A percentile compares a stretch with the other conserved stretches of the same genome.
Conservation (phyloP, 2,113 vertebrate species). For the Natator depressus region DNA sequence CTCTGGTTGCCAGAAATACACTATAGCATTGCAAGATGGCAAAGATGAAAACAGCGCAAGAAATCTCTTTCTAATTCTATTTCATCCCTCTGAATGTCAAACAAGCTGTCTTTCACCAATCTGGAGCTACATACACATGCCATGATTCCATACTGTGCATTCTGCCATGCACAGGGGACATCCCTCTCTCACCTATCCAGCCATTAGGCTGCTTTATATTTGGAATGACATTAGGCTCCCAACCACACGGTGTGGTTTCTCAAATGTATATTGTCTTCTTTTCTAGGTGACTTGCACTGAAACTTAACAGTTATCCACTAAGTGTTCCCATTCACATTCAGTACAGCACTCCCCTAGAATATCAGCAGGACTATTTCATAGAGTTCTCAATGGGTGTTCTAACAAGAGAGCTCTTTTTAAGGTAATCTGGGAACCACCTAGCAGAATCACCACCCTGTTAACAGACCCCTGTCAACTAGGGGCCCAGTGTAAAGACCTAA, state of each 20-base stretch:
- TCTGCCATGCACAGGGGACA: slow-evolving; percentile 20
- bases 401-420: neutral
- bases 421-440: neutral
- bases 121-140: slow-evolving; percentile 51
- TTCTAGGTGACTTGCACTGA: slow-evolving; percentile 66
- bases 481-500: neutral
- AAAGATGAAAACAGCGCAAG: slow-evolving; percentile 72
- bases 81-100: slow-evolving; percentile 74
- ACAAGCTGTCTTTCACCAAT: slow-evolving; percentile 73
- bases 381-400: slow-evolving; percentile 14
- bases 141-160: slow-evolving; percentile 4
- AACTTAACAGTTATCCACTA: slow-evolving; percentile 55
- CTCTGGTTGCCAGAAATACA: slow-evolving; percentile 78
- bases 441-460: neutral
- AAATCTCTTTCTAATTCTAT: slow-evolving; percentile 70
- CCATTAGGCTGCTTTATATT: slow-evolving; percentile 45
- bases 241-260: slow-evolving; percentile 66
- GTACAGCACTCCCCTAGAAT: slow-evolving; percentile 57
- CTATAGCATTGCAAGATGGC: slow-evolving; percentile 76
- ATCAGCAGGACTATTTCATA: slow-evolving; percentile 32
- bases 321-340: slow-evolving; percentile 69
- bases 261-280: slow-evolving; percentile 65
- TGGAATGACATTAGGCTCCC: slow-evolving; percentile 63
- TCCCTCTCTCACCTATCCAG: slow-evolving; percentile 36
- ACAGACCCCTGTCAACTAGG: neutral